Evolutionary conservation across 2,797 vertebrate genomes (phyloP), one percentile per base, ranked within the genome.

Genomic region (Pteronotus mesoamericanus): DNA sequence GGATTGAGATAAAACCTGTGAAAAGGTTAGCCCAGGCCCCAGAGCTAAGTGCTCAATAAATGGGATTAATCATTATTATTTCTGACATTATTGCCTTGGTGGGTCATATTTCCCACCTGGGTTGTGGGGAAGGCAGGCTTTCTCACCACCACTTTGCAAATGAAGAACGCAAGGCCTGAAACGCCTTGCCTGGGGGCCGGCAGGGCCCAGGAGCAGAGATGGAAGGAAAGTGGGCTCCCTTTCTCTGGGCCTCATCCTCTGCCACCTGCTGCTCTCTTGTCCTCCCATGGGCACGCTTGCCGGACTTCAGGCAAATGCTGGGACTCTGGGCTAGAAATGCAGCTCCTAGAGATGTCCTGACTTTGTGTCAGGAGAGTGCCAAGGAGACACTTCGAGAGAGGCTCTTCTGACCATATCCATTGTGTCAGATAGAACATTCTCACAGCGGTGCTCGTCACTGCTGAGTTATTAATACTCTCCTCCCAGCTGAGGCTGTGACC

Each of bases 401-500:
- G 55, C 78, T 64, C 59, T 71, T 5, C 26, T 19, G 2, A 51
- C 34, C 0, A 0, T 3, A 7, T 71, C 26, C 0, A 11, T 86
- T 42, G 44, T 11, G 6, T 77, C 71, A 4, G 22, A 39, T 86
- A 93, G 94, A 64, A 92, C 80, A 19, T 80, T 82, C 85, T 77
- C 37, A 5, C 95, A 78, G 93, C 1, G 5, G 86, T 44, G 74
- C 71, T 80, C 5, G 0, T 90, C 72, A 46, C 89, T 2, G 2
- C 72, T 0, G 5, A 83, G 95, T 93, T 96, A 96, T 96, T 96
- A 96, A 98, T 96, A 90, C 85, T 51, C 75, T 88, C 61, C 92
- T 87, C 94, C 90, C 2, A 3, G 80, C 57, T 2, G 21, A 32
- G 34, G 68, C 87, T 34, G 37, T 4, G 5, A n/a, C 24, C 44